phyloP scores from a whole-genome alignment of 2,797 vertebrate genomes.

The Micromesistius poutassou region DNA sequence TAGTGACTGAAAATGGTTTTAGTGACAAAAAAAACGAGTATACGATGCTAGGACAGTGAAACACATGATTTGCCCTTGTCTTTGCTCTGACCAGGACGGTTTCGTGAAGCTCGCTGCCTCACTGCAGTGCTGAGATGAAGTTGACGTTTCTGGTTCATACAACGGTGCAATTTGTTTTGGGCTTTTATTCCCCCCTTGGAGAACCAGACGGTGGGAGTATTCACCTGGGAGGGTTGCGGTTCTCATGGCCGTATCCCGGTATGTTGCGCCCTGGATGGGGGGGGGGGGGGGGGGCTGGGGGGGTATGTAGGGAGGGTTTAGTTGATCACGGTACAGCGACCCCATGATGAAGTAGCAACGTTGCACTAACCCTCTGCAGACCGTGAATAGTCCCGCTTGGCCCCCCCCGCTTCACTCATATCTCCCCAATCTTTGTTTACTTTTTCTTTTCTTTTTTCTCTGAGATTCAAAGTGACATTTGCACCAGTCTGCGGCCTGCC shows the following conservation, averaged over 20 bases:
- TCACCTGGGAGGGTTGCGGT: constrained; percentile 21
- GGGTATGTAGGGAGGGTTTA: no score
- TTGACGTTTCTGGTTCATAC: neutral
- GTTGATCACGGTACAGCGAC: constrained; percentile 42
- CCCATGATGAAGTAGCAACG: constrained; percentile 61
- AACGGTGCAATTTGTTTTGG: neutral
- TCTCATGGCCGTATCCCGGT: constrained; percentile 8
- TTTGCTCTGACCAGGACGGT: neutral
- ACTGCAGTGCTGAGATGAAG: neutral
- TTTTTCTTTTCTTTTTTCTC: constrained; percentile 9
- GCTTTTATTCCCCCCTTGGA: neutral
- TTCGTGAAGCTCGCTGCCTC: neutral
- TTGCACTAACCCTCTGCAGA: constrained; percentile 51
- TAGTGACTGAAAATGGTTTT: constrained; percentile 73
- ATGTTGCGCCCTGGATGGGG: no score
- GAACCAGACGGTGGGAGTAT: neutral
- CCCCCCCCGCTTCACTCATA: constrained; percentile 8
- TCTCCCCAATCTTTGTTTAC: neutral
- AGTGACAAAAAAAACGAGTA: constrained; percentile 35
- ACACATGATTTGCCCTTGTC: neutral
- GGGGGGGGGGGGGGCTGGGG: constrained; percentile 5
- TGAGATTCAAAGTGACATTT: neutral
- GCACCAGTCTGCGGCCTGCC: neutral
- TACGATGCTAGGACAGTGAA: constrained; percentile 27
- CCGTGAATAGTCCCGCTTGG: constrained; percentile 15